Evolutionary conservation across 2,113 vertebrate species (phyloP).

Genomic region (Glareola pratincola): DNA sequence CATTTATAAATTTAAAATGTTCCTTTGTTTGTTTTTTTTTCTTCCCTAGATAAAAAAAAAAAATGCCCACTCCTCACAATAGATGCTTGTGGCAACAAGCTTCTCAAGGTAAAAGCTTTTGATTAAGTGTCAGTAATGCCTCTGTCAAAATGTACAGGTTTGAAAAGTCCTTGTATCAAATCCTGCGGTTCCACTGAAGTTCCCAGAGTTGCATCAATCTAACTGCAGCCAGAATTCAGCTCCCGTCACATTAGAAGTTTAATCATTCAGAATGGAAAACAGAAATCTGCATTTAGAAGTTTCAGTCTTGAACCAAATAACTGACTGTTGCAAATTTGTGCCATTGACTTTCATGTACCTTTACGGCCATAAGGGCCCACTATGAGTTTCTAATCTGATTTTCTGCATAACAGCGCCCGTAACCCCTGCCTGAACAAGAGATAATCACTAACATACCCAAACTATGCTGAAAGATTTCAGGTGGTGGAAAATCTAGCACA

Average conservation of each 20-base stretch:
- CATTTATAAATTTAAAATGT: background rate
- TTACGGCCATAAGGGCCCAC: background rate
- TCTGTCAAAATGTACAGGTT: background rate
- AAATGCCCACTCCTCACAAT: background rate
- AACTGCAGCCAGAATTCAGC: background rate
- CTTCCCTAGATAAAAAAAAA: background rate
- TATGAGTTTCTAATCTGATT: slow-evolving; percentile 35
- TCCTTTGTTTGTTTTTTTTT: background rate
- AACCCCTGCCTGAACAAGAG: background rate
- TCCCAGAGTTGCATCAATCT: background rate
- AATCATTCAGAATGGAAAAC: slow-evolving; percentile 21
- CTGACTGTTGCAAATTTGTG: slow-evolving; percentile 17
- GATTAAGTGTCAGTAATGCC: background rate
- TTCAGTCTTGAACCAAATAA: background rate
- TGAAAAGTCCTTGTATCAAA: background rate
- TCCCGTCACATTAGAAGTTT: background rate
- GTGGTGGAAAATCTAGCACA: background rate
- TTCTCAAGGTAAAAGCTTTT: background rate
- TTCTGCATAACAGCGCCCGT: background rate
- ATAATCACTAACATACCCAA: slow-evolving; percentile 4
- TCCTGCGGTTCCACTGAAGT: background rate
- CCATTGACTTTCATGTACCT: slow-evolving; percentile 8
- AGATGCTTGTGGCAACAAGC: background rate
- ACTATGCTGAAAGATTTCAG: background rate
- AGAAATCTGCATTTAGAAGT: slow-evolving; percentile 24